Percentiles rank a stretch among this genome's conserved stretches.
These are phyloP conservation scores for Lottia scabra DNA, from an alignment of 2,888 invertebrate genomes.

Conservation along the genomic window DNA sequence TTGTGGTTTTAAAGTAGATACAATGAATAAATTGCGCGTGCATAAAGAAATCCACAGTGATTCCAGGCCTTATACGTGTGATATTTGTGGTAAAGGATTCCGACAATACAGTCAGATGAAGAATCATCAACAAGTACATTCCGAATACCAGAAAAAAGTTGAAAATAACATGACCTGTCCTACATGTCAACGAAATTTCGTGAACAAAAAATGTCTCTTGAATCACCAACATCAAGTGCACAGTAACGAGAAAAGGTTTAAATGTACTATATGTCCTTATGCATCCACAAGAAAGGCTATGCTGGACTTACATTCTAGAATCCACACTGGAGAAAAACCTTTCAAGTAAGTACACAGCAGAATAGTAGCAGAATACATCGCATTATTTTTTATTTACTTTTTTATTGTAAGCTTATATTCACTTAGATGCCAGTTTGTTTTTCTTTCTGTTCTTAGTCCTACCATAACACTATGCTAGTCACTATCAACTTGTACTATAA, in stretches of 20 bases:
- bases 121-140: conserved; percentile 75
- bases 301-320: conserved; percentile 77
- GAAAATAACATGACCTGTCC: neutral
- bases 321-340: conserved; percentile 83
- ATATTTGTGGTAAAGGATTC: conserved; percentile 80
- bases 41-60: conserved; percentile 74
- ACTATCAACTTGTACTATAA: neutral
- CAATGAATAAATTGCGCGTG: conserved; percentile 51
- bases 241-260: conserved; percentile 76
- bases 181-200: conserved; percentile 75
- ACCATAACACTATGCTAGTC: no score
- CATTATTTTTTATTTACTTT: no score
- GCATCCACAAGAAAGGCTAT: conserved; percentile 77
- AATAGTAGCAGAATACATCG: no score
- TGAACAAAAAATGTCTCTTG: conserved; percentile 70
- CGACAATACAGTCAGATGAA: conserved; percentile 84
- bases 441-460: no score
- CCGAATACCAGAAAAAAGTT: conserved; percentile 13
- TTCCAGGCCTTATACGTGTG: conserved; percentile 63
- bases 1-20: conserved; percentile 44
- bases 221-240: conserved; percentile 73
- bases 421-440: no score
- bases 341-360: conserved; percentile 72
- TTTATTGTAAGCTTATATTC: no score
- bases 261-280: conserved; percentile 79